Base-by-base conservation (phyloP, 1,140 invertebrate genomes). In the Proctacanthus coquilletti region DNA sequence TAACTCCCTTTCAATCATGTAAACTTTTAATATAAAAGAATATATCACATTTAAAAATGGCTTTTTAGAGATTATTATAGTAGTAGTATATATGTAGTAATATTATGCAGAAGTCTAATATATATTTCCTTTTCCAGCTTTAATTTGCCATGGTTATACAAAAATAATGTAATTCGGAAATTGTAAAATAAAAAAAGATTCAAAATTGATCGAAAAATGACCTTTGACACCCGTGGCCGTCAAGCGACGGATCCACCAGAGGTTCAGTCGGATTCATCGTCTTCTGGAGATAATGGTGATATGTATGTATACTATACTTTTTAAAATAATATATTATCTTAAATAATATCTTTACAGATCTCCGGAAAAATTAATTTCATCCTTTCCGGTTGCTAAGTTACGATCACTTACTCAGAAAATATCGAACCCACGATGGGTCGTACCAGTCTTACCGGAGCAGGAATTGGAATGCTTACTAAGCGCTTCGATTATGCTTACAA, bases 391-490 rank as follows among this genome's bases (percentile, higher is more conserved):
- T 50, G 71, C 75, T 34, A 88, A 93, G 63, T 66, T 96, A 50
- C 76, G 77, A 39, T 75, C 77, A 44, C 66, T 96, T 47, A 91
- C 93, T 68, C 89, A 94, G 62, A 96, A 96, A 74, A 93, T 97
- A 57, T 82, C 80, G 42, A 83, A 77, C 67, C 79, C 89, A 42
- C 72, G 91, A 51, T 97, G 93, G 93, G 87, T 97, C 36, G 91
- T 97, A 15, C 93, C 92, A 29, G 92, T 98, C 23, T 66, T 97
- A 49, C 91, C 92, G 5, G 88, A 93, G 51, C 89, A 93, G 64
- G 91, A 97, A 63, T 66, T 97, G 49, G 91, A 96, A 68, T 77
- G 84, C 49, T 70, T 96, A 34, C 64, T 97, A 34, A 77, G 88
- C 63, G 85, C 86, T 44, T 77, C 88, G 39, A 92, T 93, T 45